Evolutionary conservation across 2,888 invertebrate genomes (phyloP).

Genomic region (Platycnemis pennipes): DNA sequence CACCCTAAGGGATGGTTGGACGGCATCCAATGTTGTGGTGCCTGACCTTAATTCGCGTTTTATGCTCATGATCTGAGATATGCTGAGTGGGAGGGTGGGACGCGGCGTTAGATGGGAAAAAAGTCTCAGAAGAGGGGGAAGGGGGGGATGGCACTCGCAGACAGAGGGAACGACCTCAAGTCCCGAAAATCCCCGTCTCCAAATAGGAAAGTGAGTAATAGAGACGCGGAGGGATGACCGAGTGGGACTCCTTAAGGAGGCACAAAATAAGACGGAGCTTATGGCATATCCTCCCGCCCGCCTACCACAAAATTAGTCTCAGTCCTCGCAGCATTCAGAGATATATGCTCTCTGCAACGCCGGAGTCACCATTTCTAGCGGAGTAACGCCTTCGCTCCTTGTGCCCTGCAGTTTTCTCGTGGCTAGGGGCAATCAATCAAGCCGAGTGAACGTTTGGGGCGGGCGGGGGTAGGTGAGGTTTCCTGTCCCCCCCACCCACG

Average conservation of each 20-base stretch:
- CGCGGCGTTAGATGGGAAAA: not conserved
- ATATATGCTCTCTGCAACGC: not conserved
- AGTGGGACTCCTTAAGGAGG: not conserved
- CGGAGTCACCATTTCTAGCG: not conserved
- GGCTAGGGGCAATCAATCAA: slow-evolving; percentile 64
- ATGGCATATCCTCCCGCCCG: not conserved
- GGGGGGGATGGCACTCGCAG: too few relatives aligned
- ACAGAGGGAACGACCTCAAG: too few relatives aligned
- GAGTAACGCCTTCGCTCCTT: not conserved
- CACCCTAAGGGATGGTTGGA: not conserved
- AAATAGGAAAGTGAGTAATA: not conserved
- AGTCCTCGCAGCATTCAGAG: slow-evolving; percentile 37
- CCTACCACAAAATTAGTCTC: slow-evolving; percentile 25
- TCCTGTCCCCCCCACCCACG: not conserved
- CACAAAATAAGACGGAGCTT: not conserved
- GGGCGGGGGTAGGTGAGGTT: not conserved
- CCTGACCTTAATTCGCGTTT: slow-evolving; percentile 35
- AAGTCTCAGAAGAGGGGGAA: not conserved
- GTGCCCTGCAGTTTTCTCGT: not conserved
- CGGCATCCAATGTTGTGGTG: slow-evolving; percentile 29
- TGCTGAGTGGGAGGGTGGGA: not conserved
- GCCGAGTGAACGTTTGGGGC: not conserved
- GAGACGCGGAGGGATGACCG: not conserved
- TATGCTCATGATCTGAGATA: slow-evolving; percentile 18
- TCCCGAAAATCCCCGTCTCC: not conserved